Base-by-base conservation (phyloP, 2,797 vertebrate species). In the Cottoperca gobio region DNA sequence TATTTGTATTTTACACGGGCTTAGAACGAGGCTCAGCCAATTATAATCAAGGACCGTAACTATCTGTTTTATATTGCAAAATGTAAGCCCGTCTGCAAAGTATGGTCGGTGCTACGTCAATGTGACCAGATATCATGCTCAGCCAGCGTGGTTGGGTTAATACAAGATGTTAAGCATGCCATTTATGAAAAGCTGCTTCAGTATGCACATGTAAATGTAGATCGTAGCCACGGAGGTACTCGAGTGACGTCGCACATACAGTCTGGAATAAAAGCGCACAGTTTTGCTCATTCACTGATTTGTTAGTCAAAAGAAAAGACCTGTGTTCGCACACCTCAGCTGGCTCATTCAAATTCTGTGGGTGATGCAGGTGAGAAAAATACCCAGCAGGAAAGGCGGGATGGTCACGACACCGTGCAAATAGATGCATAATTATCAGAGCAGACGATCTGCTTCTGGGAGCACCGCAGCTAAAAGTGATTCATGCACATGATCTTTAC, bases 291-390 rank as follows among this genome's bases (percentile, higher is more conserved):
- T 24, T 50, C 26, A 0, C 21, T 26, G 58, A 58, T 85, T 74
- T 79, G 69, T 40, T 24, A 66, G 79, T 78, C 55, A 74, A 76
- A 82, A 37, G 31, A 8, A 49, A 39, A 24, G 58, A 43, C 39
- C 10, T 3, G 59, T 13, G 26, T 12, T 60, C 8, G 9, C 40
- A 2, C 21, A 65, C 1, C 59, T 64, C 65, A 39, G 61, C 62
- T 9, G 76, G 35, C 80, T 85, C 71, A 79, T 88, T 85, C 65
- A 80, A 37, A 88, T 81, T 62, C 80, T 72, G 82, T 19, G 21
- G 73, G 39, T 45, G 31, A 21, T 4, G 40, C 68, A 60, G 70
- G 74, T 60, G 59, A 74, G 61, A 43, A 23, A 49, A 26, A 66
- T 9, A 19, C 55, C 54, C 40, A 21, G 45, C 64, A 49, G 48